A percentile compares a stretch with the other conserved stretches of the same genome.
Evolutionary conservation across 2,888 invertebrate genomes (phyloP).

Genomic region (Epinotia nisella): DNA sequence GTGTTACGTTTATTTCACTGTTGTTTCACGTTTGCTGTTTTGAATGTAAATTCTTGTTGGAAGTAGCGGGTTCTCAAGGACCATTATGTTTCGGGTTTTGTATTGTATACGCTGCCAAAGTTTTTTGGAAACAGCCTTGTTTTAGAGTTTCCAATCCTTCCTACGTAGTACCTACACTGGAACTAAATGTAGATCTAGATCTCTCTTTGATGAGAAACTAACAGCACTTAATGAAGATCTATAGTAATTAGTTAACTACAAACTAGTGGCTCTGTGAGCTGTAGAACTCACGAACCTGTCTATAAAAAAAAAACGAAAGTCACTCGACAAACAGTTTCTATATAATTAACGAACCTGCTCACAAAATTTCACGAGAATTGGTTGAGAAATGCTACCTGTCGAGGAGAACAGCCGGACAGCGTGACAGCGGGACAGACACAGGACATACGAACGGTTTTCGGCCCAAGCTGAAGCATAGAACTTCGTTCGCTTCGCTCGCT

Average conservation of each 20-base stretch:
- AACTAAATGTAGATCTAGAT: background rate
- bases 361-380: no score
- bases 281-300: no score
- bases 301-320: no score
- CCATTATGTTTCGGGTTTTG: constrained; percentile 34
- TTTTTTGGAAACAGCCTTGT: constrained; percentile 26
- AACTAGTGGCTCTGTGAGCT: no score
- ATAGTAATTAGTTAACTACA: background rate
- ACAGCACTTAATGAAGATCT: background rate
- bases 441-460: no score
- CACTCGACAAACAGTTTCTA: no score
- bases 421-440: no score
- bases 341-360: no score
- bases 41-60: constrained; percentile 19
- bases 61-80: constrained; percentile 4
- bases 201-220: background rate
- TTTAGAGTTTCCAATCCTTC: constrained; percentile 16
- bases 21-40: constrained; percentile 19
- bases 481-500: no score
- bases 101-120: constrained; percentile 29
- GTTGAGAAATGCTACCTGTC: no score
- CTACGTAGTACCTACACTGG: background rate
- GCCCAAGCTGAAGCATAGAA: no score
- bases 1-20: constrained; percentile 9
- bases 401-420: no score